Evolutionary conservation across 2,888 invertebrate genomes (phyloP), one percentile per base, ranked within the genome.

Genomic region (Mactromeris polynyma): DNA sequence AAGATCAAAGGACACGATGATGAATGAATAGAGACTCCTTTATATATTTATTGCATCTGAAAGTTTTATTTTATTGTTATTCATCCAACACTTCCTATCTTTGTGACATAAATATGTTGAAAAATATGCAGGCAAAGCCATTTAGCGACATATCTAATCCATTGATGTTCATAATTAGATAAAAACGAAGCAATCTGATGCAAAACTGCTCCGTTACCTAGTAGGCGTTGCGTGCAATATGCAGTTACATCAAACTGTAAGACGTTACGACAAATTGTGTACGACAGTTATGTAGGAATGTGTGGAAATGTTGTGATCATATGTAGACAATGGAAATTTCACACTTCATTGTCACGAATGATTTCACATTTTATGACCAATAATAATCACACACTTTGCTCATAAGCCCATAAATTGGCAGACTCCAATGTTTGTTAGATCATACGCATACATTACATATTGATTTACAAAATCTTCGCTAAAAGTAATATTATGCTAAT

Each of bases 281-380:
- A 36, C 36, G 73, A 73, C 73, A 73, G 73, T 73, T 73, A 17
- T 33, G 33, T 33, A 36, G 73, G 17, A 73, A 73, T 73, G 73
- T 73, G 73, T 73, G 36, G 9, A 73, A 73, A 17, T 17, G 14
- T 73, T 73, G 17, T 73, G 73, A 73, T 73, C 19, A 33, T 36
- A 73, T 73, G 36, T 73, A 31, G 31, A 33, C 33, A 73, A 73
- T 73, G 26, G 73, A 33, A 73, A 36, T 4, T 33, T 33, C 33
- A 11, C 33, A 33, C 36, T 19, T 73, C 73, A 17, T 73, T 33
- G 73, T 73, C 73, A 73, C 33, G 26, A 33, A 73, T 36, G 31
- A 36, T 73, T 64, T 4, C 11, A 64, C n/a, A 26, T 64, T 46
- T 26, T 7, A 64, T 64, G 26, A 9, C 26, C 6, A n/a, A 26